These are phyloP conservation scores for Molothrus ater DNA, from an alignment of 2,797 vertebrate species.

Conservation along the genomic window DNA sequence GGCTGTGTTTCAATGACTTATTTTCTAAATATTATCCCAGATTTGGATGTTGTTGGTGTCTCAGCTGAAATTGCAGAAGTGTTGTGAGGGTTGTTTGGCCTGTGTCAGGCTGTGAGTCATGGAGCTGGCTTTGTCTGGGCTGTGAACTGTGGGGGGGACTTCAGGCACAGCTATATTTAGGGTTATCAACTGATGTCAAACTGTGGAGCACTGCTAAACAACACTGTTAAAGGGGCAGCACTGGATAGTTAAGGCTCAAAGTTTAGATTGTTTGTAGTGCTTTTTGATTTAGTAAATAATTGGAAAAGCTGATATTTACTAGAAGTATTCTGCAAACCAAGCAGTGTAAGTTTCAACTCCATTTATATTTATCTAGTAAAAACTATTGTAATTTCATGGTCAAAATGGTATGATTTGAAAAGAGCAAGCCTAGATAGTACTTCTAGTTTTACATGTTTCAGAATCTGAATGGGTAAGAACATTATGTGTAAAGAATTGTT, in stretches of 20 bases:
- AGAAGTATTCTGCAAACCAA: neutral
- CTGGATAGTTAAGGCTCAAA: neutral
- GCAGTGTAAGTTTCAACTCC: neutral
- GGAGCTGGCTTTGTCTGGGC: constrained; percentile 58
- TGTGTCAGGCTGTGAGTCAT: constrained; percentile 50
- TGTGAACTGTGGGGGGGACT: constrained; percentile 43
- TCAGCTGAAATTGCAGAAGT: constrained; percentile 15
- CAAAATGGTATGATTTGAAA: neutral
- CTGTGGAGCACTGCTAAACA: constrained; percentile 20
- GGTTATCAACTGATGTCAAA: constrained; percentile 50
- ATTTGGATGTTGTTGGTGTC: neutral
- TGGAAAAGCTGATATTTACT: neutral
- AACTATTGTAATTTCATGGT: neutral
- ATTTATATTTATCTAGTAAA: neutral
- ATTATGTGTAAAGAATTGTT: neutral
- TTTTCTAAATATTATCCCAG: neutral
- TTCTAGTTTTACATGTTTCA: neutral
- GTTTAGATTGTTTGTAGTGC: neutral
- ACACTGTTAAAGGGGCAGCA: constrained; percentile 28
- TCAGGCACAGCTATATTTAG: constrained; percentile 64
- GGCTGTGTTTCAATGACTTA: neutral
- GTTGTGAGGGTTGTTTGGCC: constrained; percentile 45
- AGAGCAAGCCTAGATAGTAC: neutral
- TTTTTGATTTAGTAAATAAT: neutral
- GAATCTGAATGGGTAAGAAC: neutral